phyloP scores from a whole-genome alignment of 2,113 vertebrate genomes.

The Ciconia stormi region DNA sequence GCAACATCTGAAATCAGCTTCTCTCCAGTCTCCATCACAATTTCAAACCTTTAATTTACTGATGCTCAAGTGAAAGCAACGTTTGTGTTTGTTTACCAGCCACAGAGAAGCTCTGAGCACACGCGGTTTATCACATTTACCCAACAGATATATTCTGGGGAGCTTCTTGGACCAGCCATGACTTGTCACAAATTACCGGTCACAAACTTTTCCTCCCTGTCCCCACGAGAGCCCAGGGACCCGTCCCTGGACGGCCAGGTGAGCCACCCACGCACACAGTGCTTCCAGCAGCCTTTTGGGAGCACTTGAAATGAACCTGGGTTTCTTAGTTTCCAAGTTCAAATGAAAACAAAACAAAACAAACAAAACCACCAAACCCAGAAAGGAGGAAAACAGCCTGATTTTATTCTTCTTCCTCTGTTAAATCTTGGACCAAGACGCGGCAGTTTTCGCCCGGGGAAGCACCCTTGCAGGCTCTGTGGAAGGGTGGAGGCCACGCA shows the following conservation, averaged over 20 bases:
- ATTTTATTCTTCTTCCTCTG: neutral
- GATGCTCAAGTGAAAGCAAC: neutral
- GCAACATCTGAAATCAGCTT: neutral
- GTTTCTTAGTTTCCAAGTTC: neutral
- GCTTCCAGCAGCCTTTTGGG: neutral
- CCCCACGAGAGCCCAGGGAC: neutral
- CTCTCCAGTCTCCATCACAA: neutral
- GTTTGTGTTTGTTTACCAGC: neutral
- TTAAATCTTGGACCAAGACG: neutral
- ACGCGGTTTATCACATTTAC: neutral
- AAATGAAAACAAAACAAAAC: neutral
- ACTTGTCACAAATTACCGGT: neutral
- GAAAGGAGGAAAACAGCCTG: neutral
- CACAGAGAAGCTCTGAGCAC: neutral
- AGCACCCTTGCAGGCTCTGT: neutral
- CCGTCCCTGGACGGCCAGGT: accelerated
- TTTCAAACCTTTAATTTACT: neutral
- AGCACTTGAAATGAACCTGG: accelerated
- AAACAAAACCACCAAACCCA: neutral
- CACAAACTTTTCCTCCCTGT: neutral
- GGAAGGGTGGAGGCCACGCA: accelerated
- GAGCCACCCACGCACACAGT: neutral
- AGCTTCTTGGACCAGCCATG: neutral
- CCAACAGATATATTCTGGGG: neutral
- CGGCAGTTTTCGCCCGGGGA: accelerated